Conservation (phyloP, 2,888 invertebrate species). For the Habroteleia sp. region DNA sequence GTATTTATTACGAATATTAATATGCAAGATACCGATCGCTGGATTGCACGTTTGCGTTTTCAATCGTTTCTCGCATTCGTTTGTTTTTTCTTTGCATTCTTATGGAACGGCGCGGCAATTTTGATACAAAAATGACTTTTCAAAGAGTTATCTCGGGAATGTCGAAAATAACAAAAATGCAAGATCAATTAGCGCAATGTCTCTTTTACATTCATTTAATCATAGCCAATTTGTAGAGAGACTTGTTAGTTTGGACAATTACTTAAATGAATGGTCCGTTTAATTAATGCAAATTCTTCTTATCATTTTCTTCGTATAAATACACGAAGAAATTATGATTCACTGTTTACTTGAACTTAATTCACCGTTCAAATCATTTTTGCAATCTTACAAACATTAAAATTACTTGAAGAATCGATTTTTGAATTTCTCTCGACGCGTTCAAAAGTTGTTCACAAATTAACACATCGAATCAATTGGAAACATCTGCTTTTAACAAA, state of each 20-base stretch:
- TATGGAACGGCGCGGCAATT: too few relatives aligned
- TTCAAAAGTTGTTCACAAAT: too few relatives aligned
- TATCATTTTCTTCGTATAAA: neutral
- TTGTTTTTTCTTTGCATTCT: neutral
- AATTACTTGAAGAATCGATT: too few relatives aligned
- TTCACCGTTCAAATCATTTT: neutral
- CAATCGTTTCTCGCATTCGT: neutral
- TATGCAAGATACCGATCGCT: neutral
- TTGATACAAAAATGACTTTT: neutral
- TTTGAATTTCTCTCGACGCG: too few relatives aligned
- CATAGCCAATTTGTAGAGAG: constrained; percentile 17
- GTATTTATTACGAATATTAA: constrained; percentile 4
- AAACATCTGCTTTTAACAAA: too few relatives aligned
- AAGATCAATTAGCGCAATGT: constrained; percentile 15
- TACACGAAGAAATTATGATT: constrained; percentile 8
- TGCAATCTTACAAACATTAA: too few relatives aligned
- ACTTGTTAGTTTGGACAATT: constrained; percentile 31
- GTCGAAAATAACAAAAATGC: constrained; percentile 10
- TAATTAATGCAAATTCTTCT: constrained; percentile 47
- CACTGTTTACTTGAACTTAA: constrained; percentile 1
- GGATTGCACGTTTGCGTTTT: constrained; percentile 1
- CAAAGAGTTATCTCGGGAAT: constrained; percentile 4
- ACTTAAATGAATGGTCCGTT: constrained; percentile 32
- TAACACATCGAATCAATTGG: too few relatives aligned
- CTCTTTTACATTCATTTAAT: constrained; percentile 18